phyloP scores from a whole-genome alignment of 2,113 vertebrate species.

The Peromyscus maniculatus region DNA sequence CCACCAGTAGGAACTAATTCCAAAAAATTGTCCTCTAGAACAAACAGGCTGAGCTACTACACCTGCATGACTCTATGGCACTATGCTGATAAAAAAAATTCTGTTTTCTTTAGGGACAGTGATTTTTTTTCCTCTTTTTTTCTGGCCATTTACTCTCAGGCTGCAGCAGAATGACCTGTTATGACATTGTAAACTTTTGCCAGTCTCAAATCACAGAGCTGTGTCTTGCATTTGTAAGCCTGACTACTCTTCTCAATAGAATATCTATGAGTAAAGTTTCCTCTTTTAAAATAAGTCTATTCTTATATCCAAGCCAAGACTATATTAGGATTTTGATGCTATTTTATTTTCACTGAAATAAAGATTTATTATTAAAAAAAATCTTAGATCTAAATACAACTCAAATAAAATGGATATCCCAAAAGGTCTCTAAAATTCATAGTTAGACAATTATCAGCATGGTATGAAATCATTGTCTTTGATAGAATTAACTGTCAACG shows the following conservation, averaged over 20 bases:
- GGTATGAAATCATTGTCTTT: neutral
- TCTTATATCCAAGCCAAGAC: neutral
- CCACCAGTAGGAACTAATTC: neutral
- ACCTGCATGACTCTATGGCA: neutral
- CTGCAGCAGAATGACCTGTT: neutral
- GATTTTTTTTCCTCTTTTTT: neutral
- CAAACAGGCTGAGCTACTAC: neutral
- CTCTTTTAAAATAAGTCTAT: neutral
- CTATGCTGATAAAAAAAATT: neutral
- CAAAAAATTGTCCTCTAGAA: neutral
- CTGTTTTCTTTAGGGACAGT: constrained; percentile 16
- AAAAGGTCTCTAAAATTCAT: neutral
- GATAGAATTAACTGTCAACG: neutral
- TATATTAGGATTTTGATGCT: neutral
- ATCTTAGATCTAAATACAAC: neutral
- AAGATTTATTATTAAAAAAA: neutral
- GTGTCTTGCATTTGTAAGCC: neutral
- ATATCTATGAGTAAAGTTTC: neutral
- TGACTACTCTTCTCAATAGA: neutral
- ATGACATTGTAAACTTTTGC: constrained; percentile 25
- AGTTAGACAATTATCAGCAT: neutral
- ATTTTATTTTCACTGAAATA: constrained; percentile 9
- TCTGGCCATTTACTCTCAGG: neutral
- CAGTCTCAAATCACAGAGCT: constrained; percentile 6
- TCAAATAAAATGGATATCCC: neutral